These are phyloP conservation scores for Melipona quadrifasciata DNA, from an alignment of 1,140 invertebrate genomes.

Conservation along the genomic window DNA sequence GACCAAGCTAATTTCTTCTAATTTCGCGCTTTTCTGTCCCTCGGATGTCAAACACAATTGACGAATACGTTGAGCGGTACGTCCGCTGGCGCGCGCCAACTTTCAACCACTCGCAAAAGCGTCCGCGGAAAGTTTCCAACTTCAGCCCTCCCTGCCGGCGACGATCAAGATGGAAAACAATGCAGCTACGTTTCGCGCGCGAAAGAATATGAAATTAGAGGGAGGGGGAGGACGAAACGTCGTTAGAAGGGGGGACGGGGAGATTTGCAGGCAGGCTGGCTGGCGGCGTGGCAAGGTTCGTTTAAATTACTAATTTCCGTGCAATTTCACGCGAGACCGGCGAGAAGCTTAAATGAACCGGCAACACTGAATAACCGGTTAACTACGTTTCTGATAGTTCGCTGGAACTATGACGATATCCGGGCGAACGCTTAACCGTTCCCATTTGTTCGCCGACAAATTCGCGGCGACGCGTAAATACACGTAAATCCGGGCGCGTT, in stretches of 20 bases:
- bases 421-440: slow-evolving; percentile 43
- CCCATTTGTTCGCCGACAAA: slow-evolving; percentile 52
- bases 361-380: slow-evolving; percentile 42
- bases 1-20: too few species aligned
- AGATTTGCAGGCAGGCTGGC: too few species aligned
- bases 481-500: slow-evolving; percentile 37
- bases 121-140: background rate
- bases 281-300: background rate
- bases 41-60: too few species aligned
- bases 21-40: too few species aligned
- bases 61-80: too few species aligned
- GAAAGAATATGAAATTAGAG: background rate
- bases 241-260: background rate
- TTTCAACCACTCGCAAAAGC: background rate
- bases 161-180: background rate
- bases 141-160: background rate
- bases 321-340: slow-evolving; percentile 28
- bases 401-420: slow-evolving; percentile 50
- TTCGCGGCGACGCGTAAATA: slow-evolving; percentile 48
- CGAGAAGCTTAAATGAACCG: slow-evolving; percentile 32
- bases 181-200: background rate
- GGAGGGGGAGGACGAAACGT: background rate
- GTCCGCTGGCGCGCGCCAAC: background rate
- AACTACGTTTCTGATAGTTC: slow-evolving; percentile 52
- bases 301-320: slow-evolving; percentile 12